Percentiles rank a stretch among this genome's conserved stretches.
Evolutionary conservation across 2,888 invertebrate species (phyloP).

Genomic region (Sturmia bella): DNA sequence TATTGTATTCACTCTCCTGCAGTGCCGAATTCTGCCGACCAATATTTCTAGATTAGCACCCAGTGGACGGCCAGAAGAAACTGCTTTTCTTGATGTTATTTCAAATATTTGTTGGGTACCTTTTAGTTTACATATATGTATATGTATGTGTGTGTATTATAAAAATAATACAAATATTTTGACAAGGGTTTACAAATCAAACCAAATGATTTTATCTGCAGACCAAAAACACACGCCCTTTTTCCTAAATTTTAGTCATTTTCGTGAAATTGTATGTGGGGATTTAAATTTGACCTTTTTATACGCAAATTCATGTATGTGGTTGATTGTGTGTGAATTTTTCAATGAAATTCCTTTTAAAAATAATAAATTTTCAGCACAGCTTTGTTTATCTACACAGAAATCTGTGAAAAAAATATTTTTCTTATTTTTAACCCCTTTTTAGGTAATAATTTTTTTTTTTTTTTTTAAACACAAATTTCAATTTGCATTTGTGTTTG

Average conservation of each 20-base stretch:
- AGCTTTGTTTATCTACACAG: not conserved
- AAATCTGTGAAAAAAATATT: no score
- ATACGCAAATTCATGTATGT: not conserved
- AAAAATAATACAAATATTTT: slow-evolving; percentile 61
- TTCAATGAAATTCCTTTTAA: slow-evolving; percentile 47
- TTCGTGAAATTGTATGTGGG: slow-evolving; percentile 3
- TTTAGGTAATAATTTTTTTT: slow-evolving; percentile 7
- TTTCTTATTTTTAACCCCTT: not conserved
- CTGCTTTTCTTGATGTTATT: no score
- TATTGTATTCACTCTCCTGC: no score
- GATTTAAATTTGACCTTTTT: slow-evolving; percentile 20
- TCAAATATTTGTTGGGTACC: not conserved
- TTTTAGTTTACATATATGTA: not conserved
- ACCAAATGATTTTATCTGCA: slow-evolving; percentile 35
- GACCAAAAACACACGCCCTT: not conserved
- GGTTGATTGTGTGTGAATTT: slow-evolving; percentile 65
- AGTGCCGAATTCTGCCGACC: no score
- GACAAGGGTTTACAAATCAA: slow-evolving; percentile 67
- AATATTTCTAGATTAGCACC: no score
- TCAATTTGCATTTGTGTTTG: slow-evolving; percentile 39
- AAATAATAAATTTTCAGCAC: slow-evolving; percentile 55
- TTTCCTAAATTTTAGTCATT: not conserved
- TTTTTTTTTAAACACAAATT: slow-evolving; percentile 12
- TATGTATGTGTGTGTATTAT: not conserved
- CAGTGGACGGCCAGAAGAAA: no score